A percentile compares a stretch with the other conserved stretches of the same genome.
Conservation (phyloP, 1,140 invertebrate genomes). For the Drosophila funebris region DNA sequence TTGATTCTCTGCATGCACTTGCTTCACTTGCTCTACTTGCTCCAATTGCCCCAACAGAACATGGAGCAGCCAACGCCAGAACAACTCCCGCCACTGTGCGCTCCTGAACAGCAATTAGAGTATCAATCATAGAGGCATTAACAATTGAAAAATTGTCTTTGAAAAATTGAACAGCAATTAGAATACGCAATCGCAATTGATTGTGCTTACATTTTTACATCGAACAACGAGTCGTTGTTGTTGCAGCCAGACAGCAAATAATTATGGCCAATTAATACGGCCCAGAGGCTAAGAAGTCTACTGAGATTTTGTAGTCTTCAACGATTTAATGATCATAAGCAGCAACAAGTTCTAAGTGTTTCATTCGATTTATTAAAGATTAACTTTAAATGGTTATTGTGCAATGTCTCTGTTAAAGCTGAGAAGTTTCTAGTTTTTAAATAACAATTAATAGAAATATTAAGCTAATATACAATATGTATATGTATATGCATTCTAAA, state of each 20-base stretch:
- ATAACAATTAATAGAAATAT: no score
- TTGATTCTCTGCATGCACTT: conserved; percentile 59
- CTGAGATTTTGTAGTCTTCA: no score
- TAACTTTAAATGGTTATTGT: no score
- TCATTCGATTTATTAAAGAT: no score
- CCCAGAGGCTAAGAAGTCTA: not conserved
- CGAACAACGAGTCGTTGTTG: not conserved
- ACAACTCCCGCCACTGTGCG: not conserved
- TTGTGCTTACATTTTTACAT: conserved; percentile 10
- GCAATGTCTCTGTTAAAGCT: no score
- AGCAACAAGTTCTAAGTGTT: no score
- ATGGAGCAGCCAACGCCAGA: not conserved
- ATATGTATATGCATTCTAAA: no score
- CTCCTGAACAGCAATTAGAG: conserved; percentile 67
- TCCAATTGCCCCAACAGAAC: not conserved
- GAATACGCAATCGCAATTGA: conserved; percentile 58
- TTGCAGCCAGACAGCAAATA: conserved; percentile 9
- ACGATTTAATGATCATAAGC: no score
- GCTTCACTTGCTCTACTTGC: conserved; percentile 21
- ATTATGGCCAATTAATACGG: conserved; percentile 39
- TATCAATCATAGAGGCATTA: conserved; percentile 78
- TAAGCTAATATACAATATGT: no score
- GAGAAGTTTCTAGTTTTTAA: no score
- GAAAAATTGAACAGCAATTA: conserved; percentile 75
- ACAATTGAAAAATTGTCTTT: conserved; percentile 81